These are phyloP conservation scores for Drosophila cyrtoloma DNA, from an alignment of 2,888 invertebrate species.

Conservation along the genomic window DNA sequence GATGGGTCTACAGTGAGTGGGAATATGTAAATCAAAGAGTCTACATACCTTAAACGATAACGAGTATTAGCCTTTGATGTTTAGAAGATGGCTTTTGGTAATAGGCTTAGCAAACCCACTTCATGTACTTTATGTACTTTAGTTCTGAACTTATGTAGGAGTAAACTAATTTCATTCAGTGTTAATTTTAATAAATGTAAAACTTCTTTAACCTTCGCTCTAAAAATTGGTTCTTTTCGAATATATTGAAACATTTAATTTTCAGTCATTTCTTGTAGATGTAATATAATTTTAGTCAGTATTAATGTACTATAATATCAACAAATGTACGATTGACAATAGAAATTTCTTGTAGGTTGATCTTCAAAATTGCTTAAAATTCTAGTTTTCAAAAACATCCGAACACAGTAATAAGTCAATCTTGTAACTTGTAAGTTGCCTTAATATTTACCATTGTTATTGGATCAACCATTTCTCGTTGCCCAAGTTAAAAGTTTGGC, in stretches of 20 bases:
- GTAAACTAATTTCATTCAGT: not conserved
- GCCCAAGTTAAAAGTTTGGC: not conserved
- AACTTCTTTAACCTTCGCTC: not conserved
- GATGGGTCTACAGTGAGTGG: not conserved
- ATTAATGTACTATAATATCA: not conserved
- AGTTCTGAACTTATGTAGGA: not conserved
- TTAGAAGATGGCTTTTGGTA: not conserved
- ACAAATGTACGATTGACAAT: not conserved
- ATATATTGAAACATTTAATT: not conserved
- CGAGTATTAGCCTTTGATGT: not conserved
- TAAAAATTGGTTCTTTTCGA: not conserved
- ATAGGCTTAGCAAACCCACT: not conserved
- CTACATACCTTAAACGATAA: not conserved
- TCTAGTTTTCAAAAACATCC: rapidly evolving
- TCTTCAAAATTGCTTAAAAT: not conserved
- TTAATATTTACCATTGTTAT: not conserved
- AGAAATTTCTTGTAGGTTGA: not conserved
- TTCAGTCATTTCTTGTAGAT: not conserved
- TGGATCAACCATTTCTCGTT: not conserved
- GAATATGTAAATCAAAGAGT: not conserved
- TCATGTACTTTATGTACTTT: not conserved
- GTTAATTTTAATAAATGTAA: not conserved
- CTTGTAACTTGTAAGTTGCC: not conserved
- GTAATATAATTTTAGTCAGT: not conserved
- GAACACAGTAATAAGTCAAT: not conserved